These are phyloP conservation scores for Linepithema humile DNA, from an alignment of 1,140 invertebrate genomes.

Conservation along the genomic window DNA sequence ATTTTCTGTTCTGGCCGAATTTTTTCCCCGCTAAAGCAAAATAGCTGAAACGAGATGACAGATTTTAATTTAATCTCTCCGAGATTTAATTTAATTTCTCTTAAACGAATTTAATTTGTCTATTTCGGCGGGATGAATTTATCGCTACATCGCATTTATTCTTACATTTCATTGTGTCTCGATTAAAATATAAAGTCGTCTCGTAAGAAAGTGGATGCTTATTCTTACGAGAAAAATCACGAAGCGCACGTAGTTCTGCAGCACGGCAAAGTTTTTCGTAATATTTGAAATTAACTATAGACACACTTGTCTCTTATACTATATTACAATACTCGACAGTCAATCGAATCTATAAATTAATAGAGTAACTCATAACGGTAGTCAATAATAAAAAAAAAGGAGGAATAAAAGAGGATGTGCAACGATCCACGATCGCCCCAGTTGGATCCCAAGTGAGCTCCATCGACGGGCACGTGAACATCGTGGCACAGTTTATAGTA, in stretches of 20 bases:
- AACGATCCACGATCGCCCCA: not conserved
- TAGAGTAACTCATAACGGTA: slow-evolving; percentile 76
- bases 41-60: too few species aligned
- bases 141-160: slow-evolving; percentile 13
- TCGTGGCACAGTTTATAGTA: slow-evolving; percentile 21
- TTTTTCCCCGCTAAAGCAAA: not conserved
- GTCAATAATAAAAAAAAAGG: slow-evolving; percentile 76
- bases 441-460: slow-evolving; percentile 4
- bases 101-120: not conserved
- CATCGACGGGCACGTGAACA: slow-evolving; percentile 3
- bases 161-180: slow-evolving; percentile 8
- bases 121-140: not conserved
- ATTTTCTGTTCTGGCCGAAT: not conserved
- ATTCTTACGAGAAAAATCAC: not conserved
- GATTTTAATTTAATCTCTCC: too few species aligned
- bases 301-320: slow-evolving; percentile 55
- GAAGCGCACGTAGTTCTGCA: slow-evolving; percentile 23
- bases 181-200: slow-evolving; percentile 5
- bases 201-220: slow-evolving; percentile 12
- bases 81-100: not conserved
- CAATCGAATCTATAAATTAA: slow-evolving; percentile 79
- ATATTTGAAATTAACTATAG: slow-evolving; percentile 45
- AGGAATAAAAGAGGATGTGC: slow-evolving; percentile 20
- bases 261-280: slow-evolving; percentile 13
- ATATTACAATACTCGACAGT: slow-evolving; percentile 77